Conservation (phyloP, 2,797 vertebrate species). For the Poecilia velifera region DNA sequence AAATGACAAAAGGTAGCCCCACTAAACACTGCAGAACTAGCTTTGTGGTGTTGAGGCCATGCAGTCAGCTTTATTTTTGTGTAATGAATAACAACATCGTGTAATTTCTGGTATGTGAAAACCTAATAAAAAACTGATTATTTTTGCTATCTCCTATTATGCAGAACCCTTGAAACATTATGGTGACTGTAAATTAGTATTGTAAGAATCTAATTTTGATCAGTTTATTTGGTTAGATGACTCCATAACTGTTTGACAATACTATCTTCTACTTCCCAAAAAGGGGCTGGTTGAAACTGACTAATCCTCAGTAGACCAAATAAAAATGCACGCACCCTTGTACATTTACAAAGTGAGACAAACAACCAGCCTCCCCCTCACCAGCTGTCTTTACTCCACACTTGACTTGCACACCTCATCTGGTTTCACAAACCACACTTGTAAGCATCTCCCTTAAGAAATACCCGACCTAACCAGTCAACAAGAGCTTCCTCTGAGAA, state of each 20-base stretch:
- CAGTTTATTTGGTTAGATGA: background rate
- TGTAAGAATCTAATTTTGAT: background rate
- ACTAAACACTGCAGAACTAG: background rate
- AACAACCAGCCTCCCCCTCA: background rate
- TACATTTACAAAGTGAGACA: background rate
- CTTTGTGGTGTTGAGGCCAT: background rate
- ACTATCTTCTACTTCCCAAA: background rate
- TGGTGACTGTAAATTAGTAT: background rate
- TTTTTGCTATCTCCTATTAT: background rate
- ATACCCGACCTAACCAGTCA: conserved; percentile 53
- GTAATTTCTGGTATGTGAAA: background rate
- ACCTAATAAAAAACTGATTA: background rate
- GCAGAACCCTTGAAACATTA: background rate
- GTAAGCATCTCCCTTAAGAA: conserved; percentile 39
- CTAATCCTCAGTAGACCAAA: conserved; percentile 7
- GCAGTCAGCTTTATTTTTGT: background rate
- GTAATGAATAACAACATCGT: background rate
- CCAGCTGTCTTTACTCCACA: conserved; percentile 33
- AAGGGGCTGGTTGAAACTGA: background rate
- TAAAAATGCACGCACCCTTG: background rate
- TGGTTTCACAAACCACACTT: conserved; percentile 51
- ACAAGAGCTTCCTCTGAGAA: conserved; percentile 45
- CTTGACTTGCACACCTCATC: conserved; percentile 52
- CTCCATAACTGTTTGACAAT: background rate
- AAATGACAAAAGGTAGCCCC: background rate